These are phyloP conservation scores for Eulemur mongoz DNA, from an alignment of 2,797 vertebrate species.

Conservation along the genomic window DNA sequence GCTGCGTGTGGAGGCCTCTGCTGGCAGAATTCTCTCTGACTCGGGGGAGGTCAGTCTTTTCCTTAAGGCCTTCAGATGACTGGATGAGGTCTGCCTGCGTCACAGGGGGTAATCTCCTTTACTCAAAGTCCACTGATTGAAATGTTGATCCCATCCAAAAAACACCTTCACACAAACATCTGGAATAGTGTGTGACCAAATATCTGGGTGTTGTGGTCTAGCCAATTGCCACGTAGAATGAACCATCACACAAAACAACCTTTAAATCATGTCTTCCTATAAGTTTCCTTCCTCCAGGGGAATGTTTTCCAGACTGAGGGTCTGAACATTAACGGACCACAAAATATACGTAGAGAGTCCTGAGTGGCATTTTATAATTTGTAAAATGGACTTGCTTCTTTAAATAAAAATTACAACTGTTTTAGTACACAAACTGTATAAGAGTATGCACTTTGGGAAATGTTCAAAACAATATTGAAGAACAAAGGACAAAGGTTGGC, in stretches of 20 bases:
- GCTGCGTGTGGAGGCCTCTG: not conserved
- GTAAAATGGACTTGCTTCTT: slow-evolving; percentile 3
- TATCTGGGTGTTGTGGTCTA: not conserved
- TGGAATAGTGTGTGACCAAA: not conserved
- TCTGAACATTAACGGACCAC: not conserved
- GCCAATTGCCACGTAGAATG: not conserved
- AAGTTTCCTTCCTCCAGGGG: not conserved
- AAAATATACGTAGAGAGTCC: not conserved
- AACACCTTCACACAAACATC: not conserved
- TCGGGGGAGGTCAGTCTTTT: not conserved
- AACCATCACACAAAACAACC: not conserved
- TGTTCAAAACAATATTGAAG: not conserved
- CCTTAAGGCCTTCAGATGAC: not conserved
- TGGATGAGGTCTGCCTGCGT: not conserved
- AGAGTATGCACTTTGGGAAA: not conserved
- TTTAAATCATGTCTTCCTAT: not conserved
- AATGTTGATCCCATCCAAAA: not conserved
- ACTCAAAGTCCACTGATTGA: not conserved
- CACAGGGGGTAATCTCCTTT: not conserved
- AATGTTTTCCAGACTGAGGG: not conserved
- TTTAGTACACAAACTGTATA: not conserved
- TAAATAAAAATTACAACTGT: not conserved
- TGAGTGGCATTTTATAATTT: not conserved
- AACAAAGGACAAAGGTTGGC: not conserved
- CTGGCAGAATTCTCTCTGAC: not conserved